Evolutionary conservation across 2,888 invertebrate species (phyloP), one percentile per base, ranked within the genome.

Genomic region (Coenonympha arcania): DNA sequence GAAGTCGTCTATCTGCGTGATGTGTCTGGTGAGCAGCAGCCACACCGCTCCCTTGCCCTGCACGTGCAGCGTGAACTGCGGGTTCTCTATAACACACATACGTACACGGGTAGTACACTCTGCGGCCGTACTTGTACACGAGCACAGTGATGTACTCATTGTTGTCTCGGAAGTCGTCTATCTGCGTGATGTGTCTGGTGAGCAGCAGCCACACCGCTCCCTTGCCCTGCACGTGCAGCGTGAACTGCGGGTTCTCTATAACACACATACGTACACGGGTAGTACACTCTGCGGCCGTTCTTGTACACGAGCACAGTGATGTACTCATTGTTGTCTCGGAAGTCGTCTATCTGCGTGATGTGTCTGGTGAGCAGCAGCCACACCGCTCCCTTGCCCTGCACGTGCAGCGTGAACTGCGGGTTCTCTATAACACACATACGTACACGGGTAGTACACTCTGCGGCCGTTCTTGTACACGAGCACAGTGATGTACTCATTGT

Each of bases 281-380:
- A 96, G 74, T 95, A 96, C 1, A 98, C 92, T 61, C 93, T 88
- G 65, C 91, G 91, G n/a, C 96, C 97, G 60, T 90, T 92, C 74
- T 94, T 93, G 71, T 98, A 98, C 0, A 98, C 95, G 6, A 97
- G 82, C 28, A 98, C 87, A 0, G 98, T 95, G 54, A 98, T 98
- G 64, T 95, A 98, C 79, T 98, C 97, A 64, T 91, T 90, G 76
- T 98, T 98, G 73, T 97, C 92, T 31, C 95, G 90, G 80, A 98
- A 98, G 84, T 98, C 98, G 57, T 94, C 93, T 60, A 96, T 94
- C 60, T 94, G 93, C 0, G 95, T 96, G 65, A 98, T 98, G 70
- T 98, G 98, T 13, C 98, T 75, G 0, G 96, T 95, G 1, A 98
- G 87, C 2, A 97, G 87, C 49, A 98, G 88, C 98, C 98, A 98